A percentile compares a stretch with the other conserved stretches of the same genome.
These are phyloP conservation scores for Drosophila phalerata DNA, from an alignment of 2,888 invertebrate species.

Conservation along the genomic window DNA sequence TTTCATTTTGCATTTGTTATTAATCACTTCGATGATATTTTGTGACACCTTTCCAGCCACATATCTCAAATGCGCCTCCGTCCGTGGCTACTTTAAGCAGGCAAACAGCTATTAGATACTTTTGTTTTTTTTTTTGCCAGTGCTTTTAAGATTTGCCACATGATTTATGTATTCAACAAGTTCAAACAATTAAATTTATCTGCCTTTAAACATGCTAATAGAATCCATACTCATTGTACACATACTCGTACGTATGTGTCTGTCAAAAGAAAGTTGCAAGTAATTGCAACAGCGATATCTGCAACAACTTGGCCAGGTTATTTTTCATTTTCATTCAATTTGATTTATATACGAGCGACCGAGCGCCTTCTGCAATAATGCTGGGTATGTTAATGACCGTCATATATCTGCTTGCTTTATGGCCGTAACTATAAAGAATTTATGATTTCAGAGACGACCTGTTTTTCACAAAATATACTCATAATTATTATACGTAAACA, in stretches of 20 bases:
- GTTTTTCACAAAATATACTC: slow-evolving; percentile 19
- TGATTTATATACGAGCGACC: slow-evolving; percentile 40
- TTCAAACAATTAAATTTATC: slow-evolving; percentile 75
- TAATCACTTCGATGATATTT: slow-evolving; percentile 69
- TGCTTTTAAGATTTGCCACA: slow-evolving; percentile 71
- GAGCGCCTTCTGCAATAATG: slow-evolving; percentile 8
- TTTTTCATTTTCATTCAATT: slow-evolving; percentile 55
- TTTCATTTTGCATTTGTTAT: slow-evolving; percentile 64
- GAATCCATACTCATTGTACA: slow-evolving; percentile 19
- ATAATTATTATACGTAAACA: slow-evolving; percentile 1
- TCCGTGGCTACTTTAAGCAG: slow-evolving; percentile 67
- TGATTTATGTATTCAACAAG: slow-evolving; percentile 70
- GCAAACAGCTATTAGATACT: slow-evolving; percentile 75
- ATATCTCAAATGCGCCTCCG: slow-evolving; percentile 53
- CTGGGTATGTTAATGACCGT: slow-evolving; percentile 62
- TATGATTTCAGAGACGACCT: slow-evolving; percentile 58
- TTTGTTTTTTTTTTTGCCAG: slow-evolving; percentile 52
- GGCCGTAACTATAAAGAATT: slow-evolving; percentile 74
- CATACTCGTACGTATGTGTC: not conserved
- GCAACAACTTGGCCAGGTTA: slow-evolving; percentile 28
- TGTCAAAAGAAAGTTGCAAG: slow-evolving; percentile 47
- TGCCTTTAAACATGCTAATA: slow-evolving; percentile 27
- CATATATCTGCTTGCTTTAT: slow-evolving; percentile 71
- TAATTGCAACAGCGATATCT: slow-evolving; percentile 45
- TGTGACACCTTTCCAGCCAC: slow-evolving; percentile 58